Evolutionary conservation across 1,140 invertebrate species (phyloP).

Genomic region (Saccostrea echinata): DNA sequence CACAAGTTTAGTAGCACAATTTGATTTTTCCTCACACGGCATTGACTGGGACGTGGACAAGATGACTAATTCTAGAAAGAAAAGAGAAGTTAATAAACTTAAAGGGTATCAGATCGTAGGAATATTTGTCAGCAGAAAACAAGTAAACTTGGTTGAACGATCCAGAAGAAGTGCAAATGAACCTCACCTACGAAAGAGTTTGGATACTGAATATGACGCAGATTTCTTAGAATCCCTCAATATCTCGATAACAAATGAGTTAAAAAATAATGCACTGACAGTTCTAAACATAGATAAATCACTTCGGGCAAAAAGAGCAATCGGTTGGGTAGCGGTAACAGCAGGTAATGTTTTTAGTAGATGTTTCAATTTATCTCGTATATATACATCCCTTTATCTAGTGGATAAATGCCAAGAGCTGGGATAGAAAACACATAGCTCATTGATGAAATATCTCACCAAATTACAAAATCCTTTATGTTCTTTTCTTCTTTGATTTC

Average conservation of each 20-base stretch:
- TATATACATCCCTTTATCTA: too few species aligned
- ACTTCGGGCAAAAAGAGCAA: neutral
- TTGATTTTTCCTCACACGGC: neutral
- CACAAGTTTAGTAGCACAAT: neutral
- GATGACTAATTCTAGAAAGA: neutral
- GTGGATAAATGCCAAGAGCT: too few species aligned
- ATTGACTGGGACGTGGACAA: constrained; percentile 9
- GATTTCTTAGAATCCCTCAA: neutral
- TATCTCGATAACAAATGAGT: neutral
- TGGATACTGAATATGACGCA: neutral
- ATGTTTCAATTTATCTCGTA: too few species aligned
- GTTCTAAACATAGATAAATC: neutral
- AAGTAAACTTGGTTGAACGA: neutral
- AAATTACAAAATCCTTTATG: too few species aligned
- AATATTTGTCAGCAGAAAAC: neutral
- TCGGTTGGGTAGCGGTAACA: neutral
- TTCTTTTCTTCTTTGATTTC: too few species aligned
- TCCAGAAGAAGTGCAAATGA: neutral
- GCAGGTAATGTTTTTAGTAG: neutral
- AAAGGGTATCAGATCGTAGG: neutral
- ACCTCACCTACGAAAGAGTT: neutral
- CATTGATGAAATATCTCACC: too few species aligned
- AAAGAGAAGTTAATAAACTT: neutral
- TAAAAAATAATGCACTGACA: neutral
- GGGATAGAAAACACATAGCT: too few species aligned